Evolutionary conservation across 2,797 vertebrate genomes (phyloP), one percentile per base, ranked within the genome.

Genomic region (Lagodon rhomboides): DNA sequence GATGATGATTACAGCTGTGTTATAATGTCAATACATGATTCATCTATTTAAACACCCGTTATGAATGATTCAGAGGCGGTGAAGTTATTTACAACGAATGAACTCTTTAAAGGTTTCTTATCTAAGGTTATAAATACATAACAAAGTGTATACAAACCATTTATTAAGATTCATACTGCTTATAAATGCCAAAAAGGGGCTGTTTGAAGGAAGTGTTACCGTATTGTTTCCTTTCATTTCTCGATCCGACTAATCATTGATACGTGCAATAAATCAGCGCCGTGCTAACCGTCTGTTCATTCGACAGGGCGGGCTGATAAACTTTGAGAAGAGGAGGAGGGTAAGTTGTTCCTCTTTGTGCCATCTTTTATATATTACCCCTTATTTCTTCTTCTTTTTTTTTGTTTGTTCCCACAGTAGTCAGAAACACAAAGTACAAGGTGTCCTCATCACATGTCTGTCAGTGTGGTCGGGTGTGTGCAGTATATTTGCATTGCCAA

Each of bases 271-370:
- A 74, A 30, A 67, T 62, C 13, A 66, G 27, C 44, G 6, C 1
- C 58, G 55, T 53, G n/a, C 12, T 82, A 50, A 84, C 23, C 2
- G 5, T 77, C 7, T 61, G 0, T 3, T 82, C 23, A 80, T 63
- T 75, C 75, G n/a, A 87, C 92, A 97, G 96, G 94, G 91, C 2
- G 95, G 93, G 18, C 95, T 97, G 75, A 96, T 97, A 85, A 96
- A 96, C 91, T 96, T 97, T 79, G 96, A 96, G 89, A 96, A 97
- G 91, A 95, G 96, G 58, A 94, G 97, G 70, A 95, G 96, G 95
- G 97, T 97, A 80, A 95, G 94, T 86, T 43, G 1, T 55, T 83
- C 38, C 55, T 70, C 55, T 83, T 72, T 68, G 17, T 65, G 13
- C 68, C 20, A 12, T 50, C 49, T 73, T 50, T 59, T 60, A 30